Evolutionary conservation across 2,113 vertebrate species (phyloP), one percentile per base, ranked within the genome.

Genomic region (Taurulus bubalis): DNA sequence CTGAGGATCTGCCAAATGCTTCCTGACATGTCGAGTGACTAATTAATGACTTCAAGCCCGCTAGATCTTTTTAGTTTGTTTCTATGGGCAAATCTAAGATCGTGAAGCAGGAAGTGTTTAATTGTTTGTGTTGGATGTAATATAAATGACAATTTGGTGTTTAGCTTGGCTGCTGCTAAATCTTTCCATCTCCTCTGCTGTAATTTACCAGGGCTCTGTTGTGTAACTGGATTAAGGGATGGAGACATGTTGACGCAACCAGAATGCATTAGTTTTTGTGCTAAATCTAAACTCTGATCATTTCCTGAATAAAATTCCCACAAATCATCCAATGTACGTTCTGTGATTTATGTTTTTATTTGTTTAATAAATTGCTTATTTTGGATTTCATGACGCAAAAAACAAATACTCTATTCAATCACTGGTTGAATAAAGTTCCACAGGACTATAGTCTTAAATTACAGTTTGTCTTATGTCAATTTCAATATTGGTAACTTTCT

Each of bases 191-290:
- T 71, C 75, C 71, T 82, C 75, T 40, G 71, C 65, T 66, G 30
- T 80, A 66, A 79, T 67, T 77, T 64, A 71, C 42, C 62, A 76
- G 26, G 47, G 75, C 53, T 45, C 24, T 24, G 69, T 89, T 89
- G 83, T 86, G 80, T 92, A 91, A 91, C 80, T 49, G 79, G 89
- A 92, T 93, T 91, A 91, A 83, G 24, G 82, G 87, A 85, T 66
- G 60, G 83, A 68, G 73, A 81, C 85, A 64, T 34, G 75, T 40
- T 81, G 82, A 77, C 34, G 40, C 69, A 53, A 5, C 59, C 70
- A 14, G 49, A 69, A 62, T 38, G 34, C 38, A 55, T 6, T 22
- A 6, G 36, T 59, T 67, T 55, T 49, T 65, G 32, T 64, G 42
- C 34, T 11, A 24, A 73, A 2, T 63, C 6, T 1, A 30, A n/a